phyloP scores from a whole-genome alignment of 2,888 invertebrate species.

The Synanthedon tipuliformis region DNA sequence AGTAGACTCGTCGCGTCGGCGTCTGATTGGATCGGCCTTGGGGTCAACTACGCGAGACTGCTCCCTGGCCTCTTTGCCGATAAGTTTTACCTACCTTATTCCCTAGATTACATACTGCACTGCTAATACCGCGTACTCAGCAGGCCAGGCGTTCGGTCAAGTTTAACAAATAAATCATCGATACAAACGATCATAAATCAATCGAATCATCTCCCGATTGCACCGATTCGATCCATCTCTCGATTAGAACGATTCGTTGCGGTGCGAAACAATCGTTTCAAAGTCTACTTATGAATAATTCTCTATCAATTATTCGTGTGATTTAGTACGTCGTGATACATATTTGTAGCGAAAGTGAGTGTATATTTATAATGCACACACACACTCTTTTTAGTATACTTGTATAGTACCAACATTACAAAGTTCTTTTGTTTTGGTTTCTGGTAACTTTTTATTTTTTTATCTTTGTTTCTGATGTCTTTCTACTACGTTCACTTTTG shows the following conservation, averaged over 20 bases:
- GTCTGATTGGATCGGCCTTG: no score
- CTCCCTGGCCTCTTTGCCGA: no score
- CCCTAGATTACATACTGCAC: no score
- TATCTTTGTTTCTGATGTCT: no score
- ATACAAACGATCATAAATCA: constrained; percentile 48
- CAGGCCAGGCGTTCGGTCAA: constrained; percentile 25
- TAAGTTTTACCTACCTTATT: no score
- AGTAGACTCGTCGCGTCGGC: no score
- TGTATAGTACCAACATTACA: no score
- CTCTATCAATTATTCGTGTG: constrained; percentile 30
- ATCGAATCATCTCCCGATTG: constrained; percentile 40
- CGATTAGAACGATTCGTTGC: constrained; percentile 39
- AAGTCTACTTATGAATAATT: constrained; percentile 35
- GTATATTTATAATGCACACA: constrained; percentile 1
- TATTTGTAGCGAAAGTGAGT: constrained; percentile 14
- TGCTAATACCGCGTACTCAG: background rate
- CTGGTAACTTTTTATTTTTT: no score
- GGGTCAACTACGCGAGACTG: no score
- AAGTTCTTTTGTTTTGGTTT: no score
- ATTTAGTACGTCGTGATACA: constrained; percentile 16
- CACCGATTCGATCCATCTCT: constrained; percentile 55
- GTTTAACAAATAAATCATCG: constrained; percentile 53
- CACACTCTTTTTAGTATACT: no score
- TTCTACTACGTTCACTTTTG: no score
- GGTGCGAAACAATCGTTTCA: constrained; percentile 18